Conservation (phyloP, 2,113 vertebrate genomes). For the Atherinomorus stipes region DNA sequence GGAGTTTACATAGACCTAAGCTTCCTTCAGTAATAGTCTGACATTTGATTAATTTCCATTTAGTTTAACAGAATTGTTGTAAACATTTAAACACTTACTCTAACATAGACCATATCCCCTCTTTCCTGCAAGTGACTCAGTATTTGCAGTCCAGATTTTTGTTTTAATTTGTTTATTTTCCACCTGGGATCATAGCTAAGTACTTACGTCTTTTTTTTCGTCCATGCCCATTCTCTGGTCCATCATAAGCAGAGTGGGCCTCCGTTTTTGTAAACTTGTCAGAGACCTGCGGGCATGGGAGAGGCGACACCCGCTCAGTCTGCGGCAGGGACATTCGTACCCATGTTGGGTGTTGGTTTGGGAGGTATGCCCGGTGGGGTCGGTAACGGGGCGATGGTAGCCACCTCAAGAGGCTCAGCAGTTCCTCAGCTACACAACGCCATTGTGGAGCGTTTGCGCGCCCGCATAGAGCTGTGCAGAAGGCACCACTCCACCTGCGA, state of each 20-base stretch:
- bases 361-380: slow-evolving; percentile 81
- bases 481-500: slow-evolving; percentile 95
- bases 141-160: slow-evolving; percentile 13
- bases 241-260: slow-evolving; percentile 54
- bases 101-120: neutral
- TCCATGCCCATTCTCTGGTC: slow-evolving; percentile 61
- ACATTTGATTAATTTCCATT: neutral
- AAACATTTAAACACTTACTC: neutral
- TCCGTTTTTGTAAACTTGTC: slow-evolving; percentile 50
- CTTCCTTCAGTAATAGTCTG: slow-evolving; percentile 4
- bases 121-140: slow-evolving; percentile 11
- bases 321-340: slow-evolving; percentile 81
- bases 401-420: slow-evolving; percentile 83
- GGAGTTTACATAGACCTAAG: slow-evolving; percentile 13
- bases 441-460: slow-evolving; percentile 94
- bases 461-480: slow-evolving; percentile 93
- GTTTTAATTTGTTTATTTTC: neutral
- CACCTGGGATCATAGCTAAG: slow-evolving; percentile 53
- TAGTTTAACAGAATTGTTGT: slow-evolving; percentile 10
- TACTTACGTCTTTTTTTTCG: slow-evolving; percentile 29
- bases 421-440: slow-evolving; percentile 92
- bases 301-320: slow-evolving; percentile 91
- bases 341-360: slow-evolving; percentile 83
- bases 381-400: slow-evolving; percentile 74
- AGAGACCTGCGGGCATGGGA: slow-evolving; percentile 84